Evolutionary conservation across 2,888 invertebrate species (phyloP).

Genomic region (Acleris emargana): DNA sequence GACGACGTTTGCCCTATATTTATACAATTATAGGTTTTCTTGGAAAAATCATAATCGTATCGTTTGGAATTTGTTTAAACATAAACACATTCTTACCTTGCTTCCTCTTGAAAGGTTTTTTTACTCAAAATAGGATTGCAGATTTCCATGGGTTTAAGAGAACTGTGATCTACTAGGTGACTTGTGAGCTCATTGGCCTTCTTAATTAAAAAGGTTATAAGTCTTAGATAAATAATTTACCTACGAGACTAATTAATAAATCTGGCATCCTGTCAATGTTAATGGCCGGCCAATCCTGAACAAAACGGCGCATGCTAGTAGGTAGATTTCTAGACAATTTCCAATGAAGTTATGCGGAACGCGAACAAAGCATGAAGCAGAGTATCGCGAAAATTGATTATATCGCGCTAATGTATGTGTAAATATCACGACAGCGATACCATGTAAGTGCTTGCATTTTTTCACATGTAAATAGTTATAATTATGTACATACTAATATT

Average conservation of each 20-base stretch:
- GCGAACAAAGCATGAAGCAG: slow-evolving; percentile 55
- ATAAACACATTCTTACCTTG: too few relatives aligned
- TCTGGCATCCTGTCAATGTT: slow-evolving; percentile 16
- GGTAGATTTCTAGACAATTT: slow-evolving; percentile 53
- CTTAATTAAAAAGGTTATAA: too few relatives aligned
- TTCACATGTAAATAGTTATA: neutral
- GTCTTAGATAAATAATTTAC: neutral
- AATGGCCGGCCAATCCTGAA: slow-evolving; percentile 39
- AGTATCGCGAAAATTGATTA: slow-evolving; percentile 54
- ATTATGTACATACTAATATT: neutral
- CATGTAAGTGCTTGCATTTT: neutral
- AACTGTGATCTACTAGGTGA: too few relatives aligned
- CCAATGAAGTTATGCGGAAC: slow-evolving; percentile 82
- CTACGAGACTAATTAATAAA: neutral
- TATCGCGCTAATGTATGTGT: slow-evolving; percentile 27
- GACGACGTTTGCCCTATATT: too few relatives aligned
- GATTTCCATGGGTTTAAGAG: too few relatives aligned
- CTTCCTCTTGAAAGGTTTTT: too few relatives aligned
- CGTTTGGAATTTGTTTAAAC: too few relatives aligned
- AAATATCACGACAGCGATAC: slow-evolving; percentile 23
- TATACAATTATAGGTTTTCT: too few relatives aligned
- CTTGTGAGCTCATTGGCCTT: too few relatives aligned
- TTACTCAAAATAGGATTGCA: too few relatives aligned
- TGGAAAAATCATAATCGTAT: too few relatives aligned
- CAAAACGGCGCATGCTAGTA: slow-evolving; percentile 42